Conservation (phyloP, 2,113 vertebrate species). For the Phaethornis superciliosus region DNA sequence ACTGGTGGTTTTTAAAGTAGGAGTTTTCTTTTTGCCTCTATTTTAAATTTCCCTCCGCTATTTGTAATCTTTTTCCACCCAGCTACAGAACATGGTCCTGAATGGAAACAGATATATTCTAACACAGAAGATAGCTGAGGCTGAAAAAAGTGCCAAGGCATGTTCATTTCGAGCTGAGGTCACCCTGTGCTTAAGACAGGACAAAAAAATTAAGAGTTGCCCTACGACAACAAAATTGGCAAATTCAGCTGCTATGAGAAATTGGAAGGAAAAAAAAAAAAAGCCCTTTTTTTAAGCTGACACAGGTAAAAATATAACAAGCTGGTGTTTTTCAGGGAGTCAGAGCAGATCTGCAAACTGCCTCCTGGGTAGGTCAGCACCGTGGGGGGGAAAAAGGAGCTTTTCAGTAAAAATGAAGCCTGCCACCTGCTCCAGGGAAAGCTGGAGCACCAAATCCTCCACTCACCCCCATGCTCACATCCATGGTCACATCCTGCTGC, state of each 20-base stretch:
- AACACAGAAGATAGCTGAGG: rapidly evolving
- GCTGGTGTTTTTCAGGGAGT: constrained; percentile 21
- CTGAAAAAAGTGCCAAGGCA: neutral
- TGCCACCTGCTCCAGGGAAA: no score
- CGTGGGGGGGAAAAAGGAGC: no score
- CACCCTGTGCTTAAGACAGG: neutral
- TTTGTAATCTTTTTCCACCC: neutral
- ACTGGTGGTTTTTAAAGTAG: neutral
- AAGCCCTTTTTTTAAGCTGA: neutral
- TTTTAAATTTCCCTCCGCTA: neutral
- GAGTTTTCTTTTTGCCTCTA: neutral
- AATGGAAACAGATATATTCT: rapidly evolving
- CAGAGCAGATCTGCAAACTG: no score
- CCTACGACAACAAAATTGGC: neutral
- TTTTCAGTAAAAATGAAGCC: no score
- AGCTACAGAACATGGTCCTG: rapidly evolving
- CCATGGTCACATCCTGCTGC: no score
- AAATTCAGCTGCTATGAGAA: neutral
- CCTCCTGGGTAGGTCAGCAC: no score
- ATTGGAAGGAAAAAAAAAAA: neutral
- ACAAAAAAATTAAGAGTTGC: neutral
- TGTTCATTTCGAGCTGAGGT: neutral
- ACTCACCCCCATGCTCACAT: no score
- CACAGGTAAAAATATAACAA: constrained; percentile 39
- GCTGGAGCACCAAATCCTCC: no score